Conservation (phyloP, 2,888 invertebrate genomes). For the Drosophila heteroneura region DNA sequence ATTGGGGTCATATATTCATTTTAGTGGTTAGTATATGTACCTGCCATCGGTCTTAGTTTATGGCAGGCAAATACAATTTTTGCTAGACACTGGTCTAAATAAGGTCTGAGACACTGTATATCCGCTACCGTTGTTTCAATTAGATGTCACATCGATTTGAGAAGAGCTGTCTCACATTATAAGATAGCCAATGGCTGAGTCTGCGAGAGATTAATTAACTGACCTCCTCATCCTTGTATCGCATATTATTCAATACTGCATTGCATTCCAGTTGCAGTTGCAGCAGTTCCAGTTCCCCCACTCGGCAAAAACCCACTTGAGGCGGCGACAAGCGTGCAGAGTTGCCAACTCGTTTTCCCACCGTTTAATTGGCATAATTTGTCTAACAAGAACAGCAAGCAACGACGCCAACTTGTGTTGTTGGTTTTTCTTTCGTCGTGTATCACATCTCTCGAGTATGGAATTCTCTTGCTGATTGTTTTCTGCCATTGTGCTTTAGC, state of each 20-base stretch:
- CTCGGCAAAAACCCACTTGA: constrained; percentile 50
- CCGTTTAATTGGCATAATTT: constrained; percentile 81
- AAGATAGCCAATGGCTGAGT: constrained; percentile 22
- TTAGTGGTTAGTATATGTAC: no score
- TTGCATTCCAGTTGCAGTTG: constrained; percentile 22
- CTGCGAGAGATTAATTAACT: constrained; percentile 47
- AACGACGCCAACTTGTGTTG: constrained; percentile 54
- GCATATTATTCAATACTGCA: not conserved
- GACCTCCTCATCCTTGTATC: not conserved
- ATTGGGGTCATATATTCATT: no score
- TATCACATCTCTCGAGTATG: constrained; percentile 53
- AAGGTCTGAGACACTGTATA: not conserved
- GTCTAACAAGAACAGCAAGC: constrained; percentile 71
- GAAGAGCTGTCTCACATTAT: constrained; percentile 20
- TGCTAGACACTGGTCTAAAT: no score
- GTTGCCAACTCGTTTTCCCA: constrained; percentile 77
- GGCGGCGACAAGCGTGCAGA: constrained; percentile 63
- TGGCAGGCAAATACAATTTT: no score
- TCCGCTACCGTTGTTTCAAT: constrained; percentile 31
- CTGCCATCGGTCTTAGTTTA: no score
- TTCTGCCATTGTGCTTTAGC: constrained; percentile 37
- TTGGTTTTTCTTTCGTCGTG: constrained; percentile 20
- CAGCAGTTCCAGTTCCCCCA: constrained; percentile 45
- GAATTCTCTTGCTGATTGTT: constrained; percentile 44
- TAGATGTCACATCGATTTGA: constrained; percentile 29